A percentile compares a stretch with the other conserved stretches of the same genome.
Conservation (phyloP, 2,888 invertebrate species). For the Hemithea aestivaria region DNA sequence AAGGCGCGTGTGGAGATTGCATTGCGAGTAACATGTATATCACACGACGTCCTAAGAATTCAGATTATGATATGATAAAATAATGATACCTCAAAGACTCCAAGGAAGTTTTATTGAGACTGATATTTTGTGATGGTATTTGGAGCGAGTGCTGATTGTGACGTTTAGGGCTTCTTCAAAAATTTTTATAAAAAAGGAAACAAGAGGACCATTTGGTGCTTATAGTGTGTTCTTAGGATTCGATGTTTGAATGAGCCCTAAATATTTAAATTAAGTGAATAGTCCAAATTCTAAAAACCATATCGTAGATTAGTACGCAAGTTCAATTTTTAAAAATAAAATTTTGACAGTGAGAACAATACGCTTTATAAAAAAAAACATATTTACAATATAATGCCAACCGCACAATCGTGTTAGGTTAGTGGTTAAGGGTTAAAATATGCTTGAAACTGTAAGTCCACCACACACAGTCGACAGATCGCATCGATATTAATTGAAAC, state of each 20-base stretch:
- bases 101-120: conserved; percentile 59
- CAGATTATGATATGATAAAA: conserved; percentile 58
- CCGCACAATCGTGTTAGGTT: conserved; percentile 54
- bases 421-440: conserved; percentile 22
- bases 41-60: conserved; percentile 54
- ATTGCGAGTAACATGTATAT: conserved; percentile 55
- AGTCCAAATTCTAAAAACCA: conserved; percentile 49
- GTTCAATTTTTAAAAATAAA: conserved; percentile 49
- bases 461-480: too few species aligned
- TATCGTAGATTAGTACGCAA: conserved; percentile 54
- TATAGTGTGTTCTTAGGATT: conserved; percentile 32
- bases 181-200: conserved; percentile 26
- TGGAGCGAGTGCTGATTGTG: conserved; percentile 41
- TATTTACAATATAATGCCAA: conserved; percentile 54
- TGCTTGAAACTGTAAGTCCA: conserved; percentile 21
- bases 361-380: conserved; percentile 48
- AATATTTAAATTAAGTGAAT: conserved; percentile 23
- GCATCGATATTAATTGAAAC: too few species aligned
- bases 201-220: conserved; percentile 33
- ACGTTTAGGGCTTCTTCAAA: conserved; percentile 36
- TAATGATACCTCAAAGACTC: conserved; percentile 61
- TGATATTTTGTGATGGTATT: conserved; percentile 65
- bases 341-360: conserved; percentile 31
- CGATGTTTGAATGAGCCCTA: conserved; percentile 37
- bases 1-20: conserved; percentile 53